A percentile compares a stretch with the other conserved stretches of the same genome.
phyloP scores from a whole-genome alignment of 2,797 vertebrate species.

The Sus cebifrons region DNA sequence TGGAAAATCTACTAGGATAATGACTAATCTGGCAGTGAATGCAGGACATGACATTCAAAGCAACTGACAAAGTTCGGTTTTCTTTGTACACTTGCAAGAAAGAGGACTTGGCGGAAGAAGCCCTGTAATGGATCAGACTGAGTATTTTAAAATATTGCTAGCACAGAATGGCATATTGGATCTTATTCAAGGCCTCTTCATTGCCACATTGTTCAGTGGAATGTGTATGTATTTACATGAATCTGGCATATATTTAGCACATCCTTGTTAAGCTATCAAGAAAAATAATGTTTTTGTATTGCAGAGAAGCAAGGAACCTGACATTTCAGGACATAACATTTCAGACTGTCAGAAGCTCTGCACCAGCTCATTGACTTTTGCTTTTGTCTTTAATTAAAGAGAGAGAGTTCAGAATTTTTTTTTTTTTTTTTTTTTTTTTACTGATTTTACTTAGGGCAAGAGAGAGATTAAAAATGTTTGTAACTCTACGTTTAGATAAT shows the following conservation, averaged over 20 bases:
- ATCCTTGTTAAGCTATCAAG: not conserved
- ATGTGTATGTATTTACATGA: not conserved
- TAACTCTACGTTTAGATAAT: not conserved
- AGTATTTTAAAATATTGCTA: conserved; percentile 6
- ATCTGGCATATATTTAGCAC: conserved; percentile 1
- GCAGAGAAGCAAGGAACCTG: not conserved
- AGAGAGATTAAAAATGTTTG: conserved; percentile 1
- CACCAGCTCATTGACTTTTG: conserved; percentile 16
- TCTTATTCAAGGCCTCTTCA: conserved; percentile 11
- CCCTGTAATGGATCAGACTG: not conserved
- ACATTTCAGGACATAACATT: not conserved
- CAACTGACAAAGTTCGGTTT: conserved; percentile 42
- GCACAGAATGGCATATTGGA: not conserved
- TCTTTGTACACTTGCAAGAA: conserved; percentile 2
- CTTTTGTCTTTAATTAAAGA: conserved; percentile 25
- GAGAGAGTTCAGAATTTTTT: not conserved
- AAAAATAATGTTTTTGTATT: conserved; percentile 32
- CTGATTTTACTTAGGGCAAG: conserved; percentile 23
- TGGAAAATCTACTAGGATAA: not conserved
- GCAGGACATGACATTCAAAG: conserved; percentile 26
- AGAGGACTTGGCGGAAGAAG: not conserved
- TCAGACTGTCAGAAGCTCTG: not conserved
- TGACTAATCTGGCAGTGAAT: not conserved
- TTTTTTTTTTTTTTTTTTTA: not conserved
- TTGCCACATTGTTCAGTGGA: not conserved